phyloP scores from a whole-genome alignment of 2,113 vertebrate species.

The Felis catus region DNA sequence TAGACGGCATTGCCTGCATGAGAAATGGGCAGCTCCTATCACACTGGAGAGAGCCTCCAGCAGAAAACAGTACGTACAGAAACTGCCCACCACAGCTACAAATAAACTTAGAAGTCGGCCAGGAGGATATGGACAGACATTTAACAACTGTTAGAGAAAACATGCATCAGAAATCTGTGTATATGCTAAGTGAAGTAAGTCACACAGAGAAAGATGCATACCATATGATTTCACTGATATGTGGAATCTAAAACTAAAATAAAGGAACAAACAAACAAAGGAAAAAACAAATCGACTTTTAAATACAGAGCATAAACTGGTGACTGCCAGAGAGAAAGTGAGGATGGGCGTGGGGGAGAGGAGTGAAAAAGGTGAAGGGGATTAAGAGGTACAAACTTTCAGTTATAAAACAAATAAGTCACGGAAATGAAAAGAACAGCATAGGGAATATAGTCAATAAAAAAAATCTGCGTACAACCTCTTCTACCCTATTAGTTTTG shows the following conservation, averaged over 20 bases:
- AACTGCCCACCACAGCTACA: neutral
- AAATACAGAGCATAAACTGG: neutral
- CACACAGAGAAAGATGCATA: neutral
- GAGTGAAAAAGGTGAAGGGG: neutral
- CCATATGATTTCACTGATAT: neutral
- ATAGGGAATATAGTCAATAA: neutral
- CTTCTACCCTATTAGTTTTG: neutral
- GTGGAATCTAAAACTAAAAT: neutral
- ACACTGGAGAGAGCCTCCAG: neutral
- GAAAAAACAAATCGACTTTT: neutral
- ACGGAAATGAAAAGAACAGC: neutral
- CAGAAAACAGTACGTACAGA: neutral
- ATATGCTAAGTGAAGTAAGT: neutral
- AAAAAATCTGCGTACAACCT: neutral
- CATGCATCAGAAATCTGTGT: neutral
- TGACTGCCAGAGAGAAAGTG: neutral
- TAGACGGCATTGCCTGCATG: rapidly evolving
- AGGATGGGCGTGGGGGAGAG: neutral
- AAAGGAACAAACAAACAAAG: neutral
- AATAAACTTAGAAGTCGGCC: neutral
- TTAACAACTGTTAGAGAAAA: neutral
- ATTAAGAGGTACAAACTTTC: neutral
- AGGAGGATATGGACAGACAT: neutral
- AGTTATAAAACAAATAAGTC: neutral
- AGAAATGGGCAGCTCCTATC: neutral